These are phyloP conservation scores for Drosophila murphyi DNA, from an alignment of 1,140 invertebrate species.

Conservation along the genomic window DNA sequence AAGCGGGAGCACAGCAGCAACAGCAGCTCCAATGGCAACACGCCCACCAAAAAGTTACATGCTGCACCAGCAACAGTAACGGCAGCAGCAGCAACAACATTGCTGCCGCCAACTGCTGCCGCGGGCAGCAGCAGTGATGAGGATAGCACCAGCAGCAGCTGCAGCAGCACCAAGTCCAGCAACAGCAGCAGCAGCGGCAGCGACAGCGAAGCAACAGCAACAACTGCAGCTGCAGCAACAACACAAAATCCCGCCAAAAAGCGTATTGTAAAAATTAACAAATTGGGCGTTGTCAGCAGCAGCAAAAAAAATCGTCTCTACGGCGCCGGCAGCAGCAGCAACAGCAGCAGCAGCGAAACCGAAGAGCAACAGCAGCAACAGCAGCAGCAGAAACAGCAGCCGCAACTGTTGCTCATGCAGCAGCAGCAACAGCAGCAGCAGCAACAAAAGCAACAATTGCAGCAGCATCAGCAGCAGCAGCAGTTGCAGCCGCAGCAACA, in stretches of 20 bases:
- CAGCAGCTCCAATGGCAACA: constrained; percentile 72
- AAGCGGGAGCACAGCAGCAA: constrained; percentile 59
- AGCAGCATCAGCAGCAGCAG: constrained; percentile 18
- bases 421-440: constrained; percentile 17
- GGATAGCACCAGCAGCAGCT: constrained; percentile 58
- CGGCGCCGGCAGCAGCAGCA: constrained; percentile 30
- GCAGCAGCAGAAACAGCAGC: constrained; percentile 13
- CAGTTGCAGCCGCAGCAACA: constrained; percentile 2
- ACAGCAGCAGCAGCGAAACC: constrained; percentile 45
- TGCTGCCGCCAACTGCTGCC: constrained; percentile 23
- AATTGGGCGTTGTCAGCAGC: constrained; percentile 7
- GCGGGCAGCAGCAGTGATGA: constrained; percentile 56
- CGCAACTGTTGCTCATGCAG: constrained; percentile 7
- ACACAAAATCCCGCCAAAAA: constrained; percentile 41
- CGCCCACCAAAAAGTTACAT: constrained; percentile 59
- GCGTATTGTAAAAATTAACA: constrained; percentile 43
- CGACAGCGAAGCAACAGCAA: constrained; percentile 39
- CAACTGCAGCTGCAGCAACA: constrained; percentile 11
- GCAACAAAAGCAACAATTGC: constrained; percentile 36
- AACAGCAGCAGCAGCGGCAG: constrained; percentile 58
- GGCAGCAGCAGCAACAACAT: constrained; percentile 26
- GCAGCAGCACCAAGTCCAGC: constrained; percentile 62
- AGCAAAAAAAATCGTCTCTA: constrained; percentile 18
- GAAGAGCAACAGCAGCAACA: constrained; percentile 34
- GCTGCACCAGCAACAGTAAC: constrained; percentile 33